Conservation (phyloP, 23 tunicate genomes). For the Trididemnum clinides region DNA sequence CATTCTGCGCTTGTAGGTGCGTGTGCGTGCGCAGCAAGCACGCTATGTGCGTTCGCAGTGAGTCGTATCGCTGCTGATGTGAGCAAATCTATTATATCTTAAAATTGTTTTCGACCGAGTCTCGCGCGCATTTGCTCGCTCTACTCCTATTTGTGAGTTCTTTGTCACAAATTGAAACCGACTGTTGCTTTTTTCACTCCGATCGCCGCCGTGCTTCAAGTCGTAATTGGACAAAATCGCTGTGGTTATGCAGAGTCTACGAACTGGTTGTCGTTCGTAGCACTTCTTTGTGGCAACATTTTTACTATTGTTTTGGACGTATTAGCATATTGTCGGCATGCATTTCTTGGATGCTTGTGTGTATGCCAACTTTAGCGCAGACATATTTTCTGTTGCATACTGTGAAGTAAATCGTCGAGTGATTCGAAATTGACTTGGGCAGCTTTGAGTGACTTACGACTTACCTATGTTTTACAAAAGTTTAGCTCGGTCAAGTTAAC, state of each 20-base stretch:
- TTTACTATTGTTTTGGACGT: no score
- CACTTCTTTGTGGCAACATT: no score
- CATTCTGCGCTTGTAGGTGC: background rate
- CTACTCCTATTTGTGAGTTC: conserved; percentile 15
- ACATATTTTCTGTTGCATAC: background rate
- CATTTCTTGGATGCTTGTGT: no score
- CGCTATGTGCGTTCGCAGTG: background rate
- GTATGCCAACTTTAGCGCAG: background rate
- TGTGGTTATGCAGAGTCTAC: no score
- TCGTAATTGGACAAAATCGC: no score
- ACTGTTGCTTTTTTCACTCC: background rate
- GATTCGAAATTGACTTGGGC: no score
- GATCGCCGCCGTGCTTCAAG: background rate
- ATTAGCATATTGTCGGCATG: no score
- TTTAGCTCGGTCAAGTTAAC: background rate
- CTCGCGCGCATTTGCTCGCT: background rate
- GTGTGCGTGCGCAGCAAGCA: background rate
- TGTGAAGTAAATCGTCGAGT: no score
- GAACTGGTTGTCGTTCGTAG: no score
- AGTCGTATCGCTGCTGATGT: background rate
- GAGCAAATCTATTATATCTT: conserved; percentile 33
- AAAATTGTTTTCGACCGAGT: conserved; percentile 12
- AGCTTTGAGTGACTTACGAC: no score
- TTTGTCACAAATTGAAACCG: conserved; percentile 4
- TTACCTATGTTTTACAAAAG: background rate